Evolutionary conservation across 2,888 invertebrate genomes (phyloP), one percentile per base, ranked within the genome.

Genomic region (Caenorhabditis uteleia): DNA sequence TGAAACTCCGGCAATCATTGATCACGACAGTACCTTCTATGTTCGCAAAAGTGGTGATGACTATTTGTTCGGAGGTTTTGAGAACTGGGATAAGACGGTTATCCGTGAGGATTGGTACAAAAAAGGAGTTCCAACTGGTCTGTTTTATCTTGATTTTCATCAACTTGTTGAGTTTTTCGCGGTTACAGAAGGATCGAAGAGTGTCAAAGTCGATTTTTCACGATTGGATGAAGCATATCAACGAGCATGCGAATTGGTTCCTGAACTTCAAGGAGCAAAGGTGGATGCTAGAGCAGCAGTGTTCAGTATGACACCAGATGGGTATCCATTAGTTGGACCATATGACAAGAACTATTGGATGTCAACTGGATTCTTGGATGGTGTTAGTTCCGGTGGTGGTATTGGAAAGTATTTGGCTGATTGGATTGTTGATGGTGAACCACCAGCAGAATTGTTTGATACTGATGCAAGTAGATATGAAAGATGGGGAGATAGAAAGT

Each of bases 1-100:
- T 27, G 83, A 83, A 60, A 67, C 84, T 7, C 86, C 86, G 1
- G 85, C 86, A 4, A 69, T 86, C 51, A 75, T 86, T 43, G 85
- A 86, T 67, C 77, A 86, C 54, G 85, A 85, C 62, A 84, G 83
- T 3, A 84, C 85, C 2, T 85, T 85, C 71, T 86, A 86, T 71
- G 58, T 85, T 26, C 77, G 86, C 5, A 82, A 83, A 62, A 53
- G 51, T 16, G 66, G 58, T 10, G 65, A 71, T 38, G 84, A 84
- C 2, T 79, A 85, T n/a, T 73, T 86, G 8, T 72, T 85, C 39
- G 85, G 85, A 1, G 85, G 85, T 3, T 86, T 86, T 65, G 86
- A 86, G 70, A 68, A 70, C 3, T 65, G 58, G 27, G 74, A 83
- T 8, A 78, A 82, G 21, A 85, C 86, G 80, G 78, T 80, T 36